Conservation (phyloP, 2,888 invertebrate genomes). For the Hirtodrosophila histrioides region DNA sequence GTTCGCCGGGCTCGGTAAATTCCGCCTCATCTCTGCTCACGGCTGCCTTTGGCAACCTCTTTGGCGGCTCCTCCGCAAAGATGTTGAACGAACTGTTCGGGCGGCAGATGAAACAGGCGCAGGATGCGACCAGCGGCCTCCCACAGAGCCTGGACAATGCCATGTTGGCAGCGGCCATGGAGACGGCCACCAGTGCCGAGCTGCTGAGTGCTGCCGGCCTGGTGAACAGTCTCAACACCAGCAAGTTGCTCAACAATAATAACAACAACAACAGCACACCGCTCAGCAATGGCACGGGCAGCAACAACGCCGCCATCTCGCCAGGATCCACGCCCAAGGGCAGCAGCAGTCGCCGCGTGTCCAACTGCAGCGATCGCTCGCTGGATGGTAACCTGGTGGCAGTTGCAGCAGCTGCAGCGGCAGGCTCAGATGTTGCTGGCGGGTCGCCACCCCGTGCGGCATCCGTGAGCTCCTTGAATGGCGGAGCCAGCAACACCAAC, state of each 20-base stretch:
- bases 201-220: constrained; percentile 84
- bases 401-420: constrained; percentile 56
- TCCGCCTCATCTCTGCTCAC: constrained; percentile 78
- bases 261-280: constrained; percentile 65
- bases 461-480: constrained; percentile 61
- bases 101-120: constrained; percentile 90
- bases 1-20: constrained; percentile 55
- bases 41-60: constrained; percentile 86
- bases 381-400: constrained; percentile 82
- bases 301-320: constrained; percentile 56
- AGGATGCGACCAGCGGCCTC: constrained; percentile 86
- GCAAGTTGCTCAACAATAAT: constrained; percentile 77
- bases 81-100: constrained; percentile 96
- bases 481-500: constrained; percentile 42
- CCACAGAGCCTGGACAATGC: constrained; percentile 85
- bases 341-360: constrained; percentile 69
- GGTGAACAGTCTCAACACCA: constrained; percentile 71
- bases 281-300: constrained; percentile 56
- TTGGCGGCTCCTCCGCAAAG: constrained; percentile 92
- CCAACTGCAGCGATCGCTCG: constrained; percentile 83
- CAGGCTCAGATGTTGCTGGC: constrained; percentile 77
- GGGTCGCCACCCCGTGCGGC: constrained; percentile 73
- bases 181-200: constrained; percentile 84
- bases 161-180: constrained; percentile 84
- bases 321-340: constrained; percentile 63